Conservation (phyloP, 2,113 vertebrate genomes). For the Leucoraja erinaceus region DNA sequence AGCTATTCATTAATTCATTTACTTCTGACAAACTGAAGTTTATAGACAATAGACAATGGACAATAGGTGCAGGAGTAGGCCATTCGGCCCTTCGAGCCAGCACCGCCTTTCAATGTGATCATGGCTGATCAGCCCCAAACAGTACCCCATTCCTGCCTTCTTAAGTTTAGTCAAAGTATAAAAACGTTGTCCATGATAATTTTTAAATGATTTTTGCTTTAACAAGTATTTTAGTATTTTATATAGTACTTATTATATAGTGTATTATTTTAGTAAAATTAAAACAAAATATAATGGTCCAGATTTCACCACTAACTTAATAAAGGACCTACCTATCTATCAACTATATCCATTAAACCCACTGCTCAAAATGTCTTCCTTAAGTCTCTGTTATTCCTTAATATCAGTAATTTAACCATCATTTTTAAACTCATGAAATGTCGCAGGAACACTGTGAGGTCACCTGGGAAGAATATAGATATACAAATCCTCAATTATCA, state of each 20-base stretch:
- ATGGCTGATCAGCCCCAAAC: too few relatives aligned
- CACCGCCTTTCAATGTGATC: too few relatives aligned
- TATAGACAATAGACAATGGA: too few relatives aligned
- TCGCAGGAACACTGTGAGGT: conserved; percentile 27
- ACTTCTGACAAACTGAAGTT: not conserved
- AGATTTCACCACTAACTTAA: conserved; percentile 22
- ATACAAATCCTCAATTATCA: conserved; percentile 27
- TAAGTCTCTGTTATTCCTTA: conserved; percentile 8
- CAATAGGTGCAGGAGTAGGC: too few relatives aligned
- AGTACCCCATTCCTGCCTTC: too few relatives aligned
- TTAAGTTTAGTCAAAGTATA: not conserved
- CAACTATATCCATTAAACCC: conserved; percentile 26
- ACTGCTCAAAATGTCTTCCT: conserved; percentile 33
- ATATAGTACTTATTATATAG: not conserved
- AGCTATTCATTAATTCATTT: not conserved
- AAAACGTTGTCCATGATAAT: not conserved
- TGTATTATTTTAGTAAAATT: not conserved
- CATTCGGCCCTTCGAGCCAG: too few relatives aligned
- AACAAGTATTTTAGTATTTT: too few relatives aligned
- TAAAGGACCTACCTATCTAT: too few relatives aligned
- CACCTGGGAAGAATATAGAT: conserved; percentile 22
- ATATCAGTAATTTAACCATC: conserved; percentile 17
- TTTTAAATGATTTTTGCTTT: not conserved
- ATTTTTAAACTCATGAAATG: conserved; percentile 34
- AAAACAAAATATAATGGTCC: not conserved